Conservation (phyloP, 2,888 invertebrate species). For the Eulithis testata region DNA sequence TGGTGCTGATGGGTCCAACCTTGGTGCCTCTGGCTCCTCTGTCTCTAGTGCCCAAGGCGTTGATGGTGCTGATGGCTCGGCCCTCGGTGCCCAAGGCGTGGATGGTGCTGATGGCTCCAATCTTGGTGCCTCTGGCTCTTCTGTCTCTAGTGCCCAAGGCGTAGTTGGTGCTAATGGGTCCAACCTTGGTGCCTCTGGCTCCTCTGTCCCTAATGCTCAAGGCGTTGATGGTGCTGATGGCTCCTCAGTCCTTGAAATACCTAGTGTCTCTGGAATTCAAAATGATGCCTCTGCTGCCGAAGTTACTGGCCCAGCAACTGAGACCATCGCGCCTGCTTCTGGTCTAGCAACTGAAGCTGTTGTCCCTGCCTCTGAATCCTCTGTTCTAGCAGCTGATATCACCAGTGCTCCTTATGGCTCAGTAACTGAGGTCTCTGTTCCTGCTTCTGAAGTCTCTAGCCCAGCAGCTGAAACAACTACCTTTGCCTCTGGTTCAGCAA, state of each 20-base stretch:
- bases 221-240: slow-evolving; percentile 16
- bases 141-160: slow-evolving; percentile 5
- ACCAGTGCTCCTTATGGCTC: too few relatives aligned
- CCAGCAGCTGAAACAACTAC: slow-evolving; percentile 12
- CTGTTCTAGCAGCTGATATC: slow-evolving; percentile 11
- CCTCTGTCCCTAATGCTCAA: slow-evolving; percentile 1
- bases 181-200: not conserved
- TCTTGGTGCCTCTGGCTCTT: not conserved
- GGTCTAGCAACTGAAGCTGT: slow-evolving; percentile 3
- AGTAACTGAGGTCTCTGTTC: too few relatives aligned
- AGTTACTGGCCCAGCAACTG: slow-evolving; percentile 3
- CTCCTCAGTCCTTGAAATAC: not conserved
- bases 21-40: not conserved
- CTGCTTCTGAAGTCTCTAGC: slow-evolving; percentile 1
- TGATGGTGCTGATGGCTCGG: slow-evolving; percentile 13
- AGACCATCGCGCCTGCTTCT: not conserved
- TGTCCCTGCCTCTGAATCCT: slow-evolving; percentile 12
- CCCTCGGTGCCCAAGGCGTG: not conserved
- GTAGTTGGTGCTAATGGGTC: not conserved
- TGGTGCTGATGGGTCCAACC: slow-evolving; percentile 1
- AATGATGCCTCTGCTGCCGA: slow-evolving; percentile 6
- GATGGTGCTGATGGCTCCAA: not conserved
- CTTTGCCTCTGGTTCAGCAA: not conserved
- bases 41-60: slow-evolving; percentile 12
- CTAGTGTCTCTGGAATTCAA: slow-evolving; percentile 6